Evolutionary conservation across 2,888 invertebrate genomes (phyloP).

Genomic region (Tolmerus cingulatus): DNA sequence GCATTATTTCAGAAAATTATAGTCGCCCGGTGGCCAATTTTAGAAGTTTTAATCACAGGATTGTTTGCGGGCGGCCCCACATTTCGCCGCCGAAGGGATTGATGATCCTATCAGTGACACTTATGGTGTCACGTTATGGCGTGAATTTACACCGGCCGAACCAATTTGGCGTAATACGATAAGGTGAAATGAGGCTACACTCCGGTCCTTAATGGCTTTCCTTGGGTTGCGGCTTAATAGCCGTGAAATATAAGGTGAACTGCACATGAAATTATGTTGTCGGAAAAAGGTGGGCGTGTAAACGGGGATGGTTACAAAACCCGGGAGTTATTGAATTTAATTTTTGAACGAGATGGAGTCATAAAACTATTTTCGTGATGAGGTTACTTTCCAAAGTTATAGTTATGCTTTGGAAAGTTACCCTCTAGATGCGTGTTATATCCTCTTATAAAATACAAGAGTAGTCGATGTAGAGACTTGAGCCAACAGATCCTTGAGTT

Average conservation of each 20-base stretch:
- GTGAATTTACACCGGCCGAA: background rate
- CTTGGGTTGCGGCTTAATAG: background rate
- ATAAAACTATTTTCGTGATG: background rate
- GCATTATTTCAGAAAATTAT: background rate
- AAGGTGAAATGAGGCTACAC: background rate
- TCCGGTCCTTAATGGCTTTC: background rate
- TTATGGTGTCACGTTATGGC: background rate
- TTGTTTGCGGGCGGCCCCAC: background rate
- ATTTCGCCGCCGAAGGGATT: background rate
- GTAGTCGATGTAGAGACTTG: background rate
- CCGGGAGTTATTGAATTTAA: background rate
- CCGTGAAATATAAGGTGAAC: background rate
- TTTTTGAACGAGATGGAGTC: background rate
- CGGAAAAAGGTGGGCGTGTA: background rate
- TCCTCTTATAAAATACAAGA: background rate
- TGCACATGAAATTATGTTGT: background rate
- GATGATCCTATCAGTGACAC: background rate
- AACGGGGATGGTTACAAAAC: background rate
- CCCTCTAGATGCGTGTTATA: too few relatives aligned
- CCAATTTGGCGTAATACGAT: background rate
- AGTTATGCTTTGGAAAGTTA: background rate
- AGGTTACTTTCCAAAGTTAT: background rate
- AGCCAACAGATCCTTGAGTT: background rate
- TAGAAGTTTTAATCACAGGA: background rate
- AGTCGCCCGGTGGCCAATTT: background rate